Conservation (phyloP, 2,888 invertebrate species). For the Carabus problematicus region DNA sequence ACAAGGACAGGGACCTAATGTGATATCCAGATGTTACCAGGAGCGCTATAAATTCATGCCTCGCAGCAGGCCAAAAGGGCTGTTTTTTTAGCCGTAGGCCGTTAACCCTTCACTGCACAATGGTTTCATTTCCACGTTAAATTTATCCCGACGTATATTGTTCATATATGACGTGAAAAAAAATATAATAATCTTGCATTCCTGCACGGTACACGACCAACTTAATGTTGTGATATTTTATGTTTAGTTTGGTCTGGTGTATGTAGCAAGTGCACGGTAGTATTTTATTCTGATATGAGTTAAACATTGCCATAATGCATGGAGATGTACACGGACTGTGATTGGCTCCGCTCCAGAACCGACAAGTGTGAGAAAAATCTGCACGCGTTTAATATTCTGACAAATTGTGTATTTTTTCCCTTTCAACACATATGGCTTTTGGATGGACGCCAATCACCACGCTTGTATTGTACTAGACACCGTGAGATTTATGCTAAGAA, state of each 20-base stretch:
- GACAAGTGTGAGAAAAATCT: slow-evolving; percentile 37
- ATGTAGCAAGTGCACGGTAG: not conserved
- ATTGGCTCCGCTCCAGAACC: slow-evolving; percentile 22
- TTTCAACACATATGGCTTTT: slow-evolving; percentile 36
- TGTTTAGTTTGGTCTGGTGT: slow-evolving; percentile 29
- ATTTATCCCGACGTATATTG: slow-evolving; percentile 40
- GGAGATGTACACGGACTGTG: slow-evolving; percentile 12
- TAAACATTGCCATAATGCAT: slow-evolving; percentile 26
- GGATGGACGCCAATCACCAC: slow-evolving; percentile 31
- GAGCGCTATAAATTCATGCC: slow-evolving; percentile 37
- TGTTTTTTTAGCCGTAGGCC: slow-evolving; percentile 20
- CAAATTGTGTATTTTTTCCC: slow-evolving; percentile 33
- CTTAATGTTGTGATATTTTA: slow-evolving; percentile 36
- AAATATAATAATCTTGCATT: slow-evolving; percentile 18
- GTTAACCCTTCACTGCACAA: slow-evolving; percentile 37
- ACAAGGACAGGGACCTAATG: slow-evolving; percentile 26
- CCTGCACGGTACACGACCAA: slow-evolving; percentile 24
- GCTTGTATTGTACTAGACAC: slow-evolving; percentile 29
- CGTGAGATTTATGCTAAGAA: slow-evolving; percentile 33
- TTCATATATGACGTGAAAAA: slow-evolving; percentile 36
- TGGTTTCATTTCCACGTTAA: slow-evolving; percentile 36
- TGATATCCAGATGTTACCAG: slow-evolving; percentile 40
- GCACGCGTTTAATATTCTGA: slow-evolving; percentile 37
- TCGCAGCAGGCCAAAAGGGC: slow-evolving; percentile 21
- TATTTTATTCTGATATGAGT: slow-evolving; percentile 28